Evolutionary conservation across 2,797 vertebrate genomes (phyloP).

Genomic region (Betta splendens): DNA sequence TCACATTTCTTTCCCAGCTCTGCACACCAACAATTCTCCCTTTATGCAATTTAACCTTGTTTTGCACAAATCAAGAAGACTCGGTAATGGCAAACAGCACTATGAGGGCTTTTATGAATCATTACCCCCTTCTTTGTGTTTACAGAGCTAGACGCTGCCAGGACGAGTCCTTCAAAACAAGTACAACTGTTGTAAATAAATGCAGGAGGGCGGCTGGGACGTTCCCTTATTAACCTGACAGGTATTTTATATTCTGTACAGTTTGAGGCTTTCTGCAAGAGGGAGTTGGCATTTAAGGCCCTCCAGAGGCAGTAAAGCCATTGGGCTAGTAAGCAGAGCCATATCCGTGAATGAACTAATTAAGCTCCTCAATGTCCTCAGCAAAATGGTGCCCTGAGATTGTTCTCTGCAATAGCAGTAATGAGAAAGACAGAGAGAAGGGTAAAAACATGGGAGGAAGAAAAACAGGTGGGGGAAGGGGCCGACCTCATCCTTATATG

Average conservation of each 20-base stretch:
- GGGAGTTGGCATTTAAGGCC: slow-evolving; percentile 70
- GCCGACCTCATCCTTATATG: slow-evolving; percentile 40
- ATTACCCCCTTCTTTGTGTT: slow-evolving; percentile 4
- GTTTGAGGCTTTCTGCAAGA: slow-evolving; percentile 61
- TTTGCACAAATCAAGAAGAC: slow-evolving; percentile 32
- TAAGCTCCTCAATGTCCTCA: slow-evolving; percentile 78
- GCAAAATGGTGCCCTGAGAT: slow-evolving; percentile 77
- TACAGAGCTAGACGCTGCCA: slow-evolving; percentile 1
- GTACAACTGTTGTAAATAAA: slow-evolving; percentile 59
- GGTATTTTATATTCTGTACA: slow-evolving; percentile 67
- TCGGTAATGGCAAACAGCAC: not conserved
- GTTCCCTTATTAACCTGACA: slow-evolving; percentile 62
- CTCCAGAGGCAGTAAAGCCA: slow-evolving; percentile 72
- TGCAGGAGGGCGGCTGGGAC: slow-evolving; percentile 35
- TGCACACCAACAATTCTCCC: not conserved
- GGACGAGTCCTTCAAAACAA: slow-evolving; percentile 34
- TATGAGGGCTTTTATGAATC: not conserved
- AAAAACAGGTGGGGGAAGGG: not conserved
- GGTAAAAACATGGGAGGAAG: slow-evolving; percentile 33
- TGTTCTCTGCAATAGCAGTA: slow-evolving; percentile 72
- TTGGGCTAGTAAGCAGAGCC: slow-evolving; percentile 65
- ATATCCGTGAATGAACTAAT: slow-evolving; percentile 79
- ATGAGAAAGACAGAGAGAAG: slow-evolving; percentile 65
- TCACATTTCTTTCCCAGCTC: not conserved
- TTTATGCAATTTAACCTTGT: slow-evolving; percentile 22